Conservation (phyloP, 2,797 vertebrate species). For the Thamnophis elegans region DNA sequence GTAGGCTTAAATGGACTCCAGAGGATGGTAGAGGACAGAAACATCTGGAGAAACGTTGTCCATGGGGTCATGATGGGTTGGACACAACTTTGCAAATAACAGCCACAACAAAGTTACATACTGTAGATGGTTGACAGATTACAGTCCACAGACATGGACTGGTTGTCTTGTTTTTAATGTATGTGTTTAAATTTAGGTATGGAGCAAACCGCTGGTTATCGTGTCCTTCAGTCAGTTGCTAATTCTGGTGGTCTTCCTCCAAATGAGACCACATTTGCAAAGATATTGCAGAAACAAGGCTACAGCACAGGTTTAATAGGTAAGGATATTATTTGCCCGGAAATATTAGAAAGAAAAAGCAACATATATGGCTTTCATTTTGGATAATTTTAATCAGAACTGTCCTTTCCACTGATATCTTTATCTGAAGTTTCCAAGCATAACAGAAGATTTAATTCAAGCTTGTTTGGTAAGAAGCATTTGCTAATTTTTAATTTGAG, state of each 20-base stretch:
- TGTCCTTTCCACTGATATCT: not conserved
- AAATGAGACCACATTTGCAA: constrained; percentile 87
- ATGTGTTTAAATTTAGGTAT: constrained; percentile 65
- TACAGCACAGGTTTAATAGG: constrained; percentile 84
- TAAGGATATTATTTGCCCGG: constrained; percentile 28
- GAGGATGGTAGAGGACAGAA: no score
- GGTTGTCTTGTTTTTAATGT: not conserved
- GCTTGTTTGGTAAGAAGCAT: not conserved
- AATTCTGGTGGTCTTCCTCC: constrained; percentile 84
- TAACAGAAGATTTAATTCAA: not conserved
- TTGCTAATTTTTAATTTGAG: not conserved
- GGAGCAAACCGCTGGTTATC: constrained; percentile 38
- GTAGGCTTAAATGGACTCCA: no score
- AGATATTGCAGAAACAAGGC: constrained; percentile 82
- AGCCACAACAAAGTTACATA: not conserved
- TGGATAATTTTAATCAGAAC: not conserved
- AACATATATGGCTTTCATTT: not conserved
- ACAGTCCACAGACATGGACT: not conserved
- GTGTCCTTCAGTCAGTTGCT: constrained; percentile 71
- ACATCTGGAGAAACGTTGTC: no score
- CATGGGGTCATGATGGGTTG: no score
- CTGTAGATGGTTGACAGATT: not conserved
- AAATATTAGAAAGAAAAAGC: not conserved
- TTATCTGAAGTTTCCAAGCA: not conserved
- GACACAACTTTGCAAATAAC: no score